phyloP scores from a whole-genome alignment of 2,888 invertebrate genomes.

The Entomobrya proxima region DNA sequence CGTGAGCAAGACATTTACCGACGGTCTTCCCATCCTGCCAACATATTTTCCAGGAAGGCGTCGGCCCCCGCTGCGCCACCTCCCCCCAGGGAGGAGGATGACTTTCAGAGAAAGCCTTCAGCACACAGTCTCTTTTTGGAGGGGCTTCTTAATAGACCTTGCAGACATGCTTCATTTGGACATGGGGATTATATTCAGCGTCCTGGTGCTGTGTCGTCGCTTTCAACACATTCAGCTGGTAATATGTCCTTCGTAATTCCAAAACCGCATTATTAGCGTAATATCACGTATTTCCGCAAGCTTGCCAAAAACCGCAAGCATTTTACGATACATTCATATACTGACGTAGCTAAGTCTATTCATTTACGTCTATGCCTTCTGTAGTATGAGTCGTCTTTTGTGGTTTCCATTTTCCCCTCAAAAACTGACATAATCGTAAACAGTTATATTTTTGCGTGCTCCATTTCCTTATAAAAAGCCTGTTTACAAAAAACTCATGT shows the following conservation, averaged over 20 bases:
- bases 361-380: too few relatives aligned
- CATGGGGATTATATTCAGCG: slow-evolving; percentile 71
- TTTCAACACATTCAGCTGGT: slow-evolving; percentile 70
- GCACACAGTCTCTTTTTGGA: slow-evolving; percentile 74
- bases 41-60: slow-evolving; percentile 71
- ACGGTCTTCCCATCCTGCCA: slow-evolving; percentile 73
- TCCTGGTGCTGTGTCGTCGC: slow-evolving; percentile 72
- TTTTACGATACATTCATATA: too few relatives aligned
- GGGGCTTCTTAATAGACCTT: slow-evolving; percentile 70
- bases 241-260: neutral
- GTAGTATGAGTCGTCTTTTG: neutral
- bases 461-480: neutral
- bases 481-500: neutral
- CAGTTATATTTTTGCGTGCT: neutral
- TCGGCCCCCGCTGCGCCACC: slow-evolving; percentile 64
- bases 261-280: neutral
- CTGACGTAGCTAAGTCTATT: too few relatives aligned
- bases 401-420: neutral
- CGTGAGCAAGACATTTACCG: slow-evolving; percentile 66
- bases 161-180: slow-evolving; percentile 73
- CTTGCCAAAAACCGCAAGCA: neutral
- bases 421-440: neutral
- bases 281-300: neutral
- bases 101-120: slow-evolving; percentile 71
- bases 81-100: slow-evolving; percentile 53